Evolutionary conservation across 2,888 invertebrate genomes (phyloP).

Genomic region (Drosophila merina): DNA sequence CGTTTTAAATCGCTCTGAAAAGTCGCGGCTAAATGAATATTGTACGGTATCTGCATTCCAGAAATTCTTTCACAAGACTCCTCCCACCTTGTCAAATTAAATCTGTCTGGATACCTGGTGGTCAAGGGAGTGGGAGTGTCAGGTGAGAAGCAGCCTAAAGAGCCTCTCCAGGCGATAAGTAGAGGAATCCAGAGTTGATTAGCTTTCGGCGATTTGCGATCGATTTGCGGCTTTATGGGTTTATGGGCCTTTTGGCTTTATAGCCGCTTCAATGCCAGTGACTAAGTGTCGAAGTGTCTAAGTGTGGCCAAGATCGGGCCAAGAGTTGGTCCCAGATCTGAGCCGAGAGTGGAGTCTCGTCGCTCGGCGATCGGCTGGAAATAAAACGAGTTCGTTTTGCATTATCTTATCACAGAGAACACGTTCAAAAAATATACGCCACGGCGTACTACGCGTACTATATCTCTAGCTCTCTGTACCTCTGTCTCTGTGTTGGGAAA

Average conservation of each 20-base stretch:
- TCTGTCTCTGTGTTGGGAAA: slow-evolving; percentile 16
- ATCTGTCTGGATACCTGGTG: slow-evolving; percentile 14
- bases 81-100: slow-evolving; percentile 4
- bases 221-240: slow-evolving; percentile 40
- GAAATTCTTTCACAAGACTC: slow-evolving; percentile 1
- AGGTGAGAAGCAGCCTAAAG: no score
- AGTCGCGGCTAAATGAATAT: slow-evolving; percentile 12
- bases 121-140: background rate
- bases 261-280: slow-evolving; percentile 38
- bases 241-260: slow-evolving; percentile 42
- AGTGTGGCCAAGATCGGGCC: slow-evolving; percentile 25
- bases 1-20: slow-evolving; percentile 8
- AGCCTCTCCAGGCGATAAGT: slow-evolving; percentile 14
- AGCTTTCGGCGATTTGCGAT: slow-evolving; percentile 16
- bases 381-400: slow-evolving; percentile 1
- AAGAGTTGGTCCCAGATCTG: slow-evolving; percentile 30
- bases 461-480: slow-evolving; percentile 17
- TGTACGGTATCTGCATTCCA: slow-evolving; percentile 13
- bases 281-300: slow-evolving; percentile 18
- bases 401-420: slow-evolving; percentile 62
- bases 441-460: slow-evolving; percentile 41
- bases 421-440: slow-evolving; percentile 60
- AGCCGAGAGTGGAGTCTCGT: slow-evolving; percentile 6
- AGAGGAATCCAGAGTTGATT: background rate
- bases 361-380: background rate